These are phyloP conservation scores for Xestia rhomboidea DNA, from an alignment of 2,888 invertebrate genomes.

Conservation along the genomic window DNA sequence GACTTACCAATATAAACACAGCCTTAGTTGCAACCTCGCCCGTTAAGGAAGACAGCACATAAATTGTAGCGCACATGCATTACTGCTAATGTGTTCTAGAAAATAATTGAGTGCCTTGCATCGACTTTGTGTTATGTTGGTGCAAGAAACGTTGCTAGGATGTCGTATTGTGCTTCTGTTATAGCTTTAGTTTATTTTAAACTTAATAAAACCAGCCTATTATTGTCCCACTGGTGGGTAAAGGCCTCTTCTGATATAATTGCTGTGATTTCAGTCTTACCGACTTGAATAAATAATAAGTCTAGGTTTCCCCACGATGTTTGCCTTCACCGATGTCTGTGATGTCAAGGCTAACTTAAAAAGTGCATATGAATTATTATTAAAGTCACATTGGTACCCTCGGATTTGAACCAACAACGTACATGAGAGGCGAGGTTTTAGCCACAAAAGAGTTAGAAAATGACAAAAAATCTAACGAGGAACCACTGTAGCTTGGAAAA, in stretches of 20 bases:
- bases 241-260: neutral
- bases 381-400: neutral
- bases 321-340: neutral
- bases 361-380: neutral
- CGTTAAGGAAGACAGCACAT: slow-evolving; percentile 66
- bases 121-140: slow-evolving; percentile 44
- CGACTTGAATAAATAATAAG: neutral
- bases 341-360: neutral
- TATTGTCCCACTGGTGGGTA: neutral
- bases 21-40: slow-evolving; percentile 53
- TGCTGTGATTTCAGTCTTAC: neutral
- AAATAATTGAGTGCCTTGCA: slow-evolving; percentile 69
- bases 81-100: slow-evolving; percentile 69
- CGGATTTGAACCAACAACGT: neutral
- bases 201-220: neutral
- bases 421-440: neutral
- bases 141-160: slow-evolving; percentile 8
- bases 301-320: neutral
- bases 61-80: slow-evolving; percentile 70
- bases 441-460: neutral
- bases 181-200: neutral
- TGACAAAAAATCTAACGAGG: neutral
- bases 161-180: neutral
- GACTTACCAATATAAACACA: slow-evolving; percentile 25
- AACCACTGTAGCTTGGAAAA: neutral